Evolutionary conservation across 2,888 invertebrate species (phyloP), one percentile per base, ranked within the genome.

Genomic region (Latrodectus elegans): DNA sequence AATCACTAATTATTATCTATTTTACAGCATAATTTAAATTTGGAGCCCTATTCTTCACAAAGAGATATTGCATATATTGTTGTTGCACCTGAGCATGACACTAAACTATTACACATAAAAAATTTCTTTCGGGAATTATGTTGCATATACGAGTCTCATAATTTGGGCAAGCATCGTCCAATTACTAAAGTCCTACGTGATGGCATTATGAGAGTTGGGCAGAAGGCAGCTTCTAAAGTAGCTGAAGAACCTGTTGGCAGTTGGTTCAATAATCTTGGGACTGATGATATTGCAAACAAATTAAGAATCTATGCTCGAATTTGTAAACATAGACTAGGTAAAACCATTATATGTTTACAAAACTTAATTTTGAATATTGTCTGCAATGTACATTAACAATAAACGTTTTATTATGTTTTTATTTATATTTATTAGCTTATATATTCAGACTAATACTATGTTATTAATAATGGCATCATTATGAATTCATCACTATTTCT

Each of bases 61-160:
- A 94, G 99, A 55, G 99, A 99, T 92, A 95, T 99, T 0, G 97
- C 97, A 26, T 99, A 99, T 92, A 94, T 99, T 67, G 97, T 98
- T 8, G 95, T 99, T 0, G 96, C 97, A 52, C 98, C 99, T 0
- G 99, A 99, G 91, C 96, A 95, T 91, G 96, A 97, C 82, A 95
- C 95, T 89, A 94, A 98, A 53, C 93, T 96, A 72, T 94, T 94
- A 64, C 95, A 95, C 91, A 95, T 97, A 4, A 94, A 95, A 90
- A 94, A 95, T 9, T 99, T 97, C 94, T 98, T 99, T 94, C 95
- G 96, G 86, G 98, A 99, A 92, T 94, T 99, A 68, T 97, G 97
- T 89, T 95, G 96, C 72, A 95, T 96, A 77, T 99, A 99, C 92
- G 99, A 99, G 92, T 95, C 97, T 92, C 97, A 97, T 92, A 95